phyloP scores from a whole-genome alignment of 2,797 vertebrate species.

The Trachurus trachurus region DNA sequence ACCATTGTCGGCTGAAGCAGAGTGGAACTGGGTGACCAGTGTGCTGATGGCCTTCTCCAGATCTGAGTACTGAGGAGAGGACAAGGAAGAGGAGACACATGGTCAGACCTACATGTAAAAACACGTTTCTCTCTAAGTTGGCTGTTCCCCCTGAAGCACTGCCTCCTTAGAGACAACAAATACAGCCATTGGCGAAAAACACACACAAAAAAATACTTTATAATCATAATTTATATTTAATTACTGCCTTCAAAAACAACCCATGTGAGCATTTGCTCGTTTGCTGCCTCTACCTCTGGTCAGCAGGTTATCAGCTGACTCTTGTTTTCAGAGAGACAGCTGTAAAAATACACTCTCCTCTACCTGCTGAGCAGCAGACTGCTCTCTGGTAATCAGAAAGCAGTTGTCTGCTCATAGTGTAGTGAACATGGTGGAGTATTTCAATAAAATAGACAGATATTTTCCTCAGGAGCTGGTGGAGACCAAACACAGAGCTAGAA shows the following conservation, averaged over 20 bases:
- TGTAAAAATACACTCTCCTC: too few relatives aligned
- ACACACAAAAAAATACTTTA: too few relatives aligned
- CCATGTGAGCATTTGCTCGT: too few relatives aligned
- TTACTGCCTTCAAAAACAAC: too few relatives aligned
- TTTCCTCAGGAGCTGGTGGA: not conserved
- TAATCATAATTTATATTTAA: too few relatives aligned
- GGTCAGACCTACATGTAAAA: not conserved
- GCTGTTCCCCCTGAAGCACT: too few relatives aligned
- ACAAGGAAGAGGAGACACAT: not conserved
- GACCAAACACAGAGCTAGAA: not conserved
- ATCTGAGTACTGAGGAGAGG: slow-evolving; percentile 75
- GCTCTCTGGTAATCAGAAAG: not conserved
- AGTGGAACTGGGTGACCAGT: slow-evolving; percentile 86
- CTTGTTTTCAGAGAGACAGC: too few relatives aligned
- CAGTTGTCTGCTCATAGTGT: not conserved
- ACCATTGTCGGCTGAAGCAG: slow-evolving; percentile 77
- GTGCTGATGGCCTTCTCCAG: slow-evolving; percentile 86
- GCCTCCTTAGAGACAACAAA: not conserved
- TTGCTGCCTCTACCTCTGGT: too few relatives aligned
- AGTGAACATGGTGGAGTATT: not conserved
- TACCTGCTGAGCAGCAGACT: not conserved
- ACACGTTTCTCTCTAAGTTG: not conserved
- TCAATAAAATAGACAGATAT: not conserved
- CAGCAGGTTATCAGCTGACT: too few relatives aligned
- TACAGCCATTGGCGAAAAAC: too few relatives aligned